These are phyloP conservation scores for Phalloptychus januarius DNA, from an alignment of 2,797 vertebrate genomes.

Conservation along the genomic window DNA sequence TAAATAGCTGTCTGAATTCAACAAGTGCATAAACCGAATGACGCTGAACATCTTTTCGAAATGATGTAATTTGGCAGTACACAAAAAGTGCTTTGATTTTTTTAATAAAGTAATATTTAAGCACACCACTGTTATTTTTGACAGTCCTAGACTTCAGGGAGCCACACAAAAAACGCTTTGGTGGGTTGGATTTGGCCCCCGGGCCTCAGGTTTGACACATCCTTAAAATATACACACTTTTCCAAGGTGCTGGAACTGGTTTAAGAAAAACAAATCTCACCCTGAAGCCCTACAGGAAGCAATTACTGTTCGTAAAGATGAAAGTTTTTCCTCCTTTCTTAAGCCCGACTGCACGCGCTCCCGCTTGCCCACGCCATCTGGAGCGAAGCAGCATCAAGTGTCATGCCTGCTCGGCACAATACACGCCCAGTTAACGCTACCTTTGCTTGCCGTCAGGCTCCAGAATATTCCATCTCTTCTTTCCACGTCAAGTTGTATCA, in stretches of 20 bases:
- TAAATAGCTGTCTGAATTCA: too few species aligned
- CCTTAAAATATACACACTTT: too few species aligned
- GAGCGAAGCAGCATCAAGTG: conserved; percentile 80
- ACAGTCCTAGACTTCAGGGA: too few species aligned
- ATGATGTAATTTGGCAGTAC: not conserved
- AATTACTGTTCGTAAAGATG: not conserved
- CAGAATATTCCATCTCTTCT: conserved; percentile 31
- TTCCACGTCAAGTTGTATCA: conserved; percentile 73
- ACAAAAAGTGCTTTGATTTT: not conserved
- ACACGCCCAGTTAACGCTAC: conserved; percentile 48
- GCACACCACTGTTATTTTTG: too few species aligned
- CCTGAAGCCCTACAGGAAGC: not conserved
- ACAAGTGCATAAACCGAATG: too few species aligned
- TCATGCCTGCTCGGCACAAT: conserved; percentile 63
- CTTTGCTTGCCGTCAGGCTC: conserved; percentile 58
- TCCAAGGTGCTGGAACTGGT: not conserved
- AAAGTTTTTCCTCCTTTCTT: not conserved
- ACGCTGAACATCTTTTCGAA: not conserved
- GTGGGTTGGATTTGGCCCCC: not conserved
- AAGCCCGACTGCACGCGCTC: conserved; percentile 26
- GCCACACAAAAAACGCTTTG: too few species aligned
- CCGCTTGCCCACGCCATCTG: conserved; percentile 70
- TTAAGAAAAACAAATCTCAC: not conserved
- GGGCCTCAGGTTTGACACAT: too few species aligned
- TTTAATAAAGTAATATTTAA: too few species aligned